Conservation (phyloP, 2,888 invertebrate genomes). For the Gerris lacustris region DNA sequence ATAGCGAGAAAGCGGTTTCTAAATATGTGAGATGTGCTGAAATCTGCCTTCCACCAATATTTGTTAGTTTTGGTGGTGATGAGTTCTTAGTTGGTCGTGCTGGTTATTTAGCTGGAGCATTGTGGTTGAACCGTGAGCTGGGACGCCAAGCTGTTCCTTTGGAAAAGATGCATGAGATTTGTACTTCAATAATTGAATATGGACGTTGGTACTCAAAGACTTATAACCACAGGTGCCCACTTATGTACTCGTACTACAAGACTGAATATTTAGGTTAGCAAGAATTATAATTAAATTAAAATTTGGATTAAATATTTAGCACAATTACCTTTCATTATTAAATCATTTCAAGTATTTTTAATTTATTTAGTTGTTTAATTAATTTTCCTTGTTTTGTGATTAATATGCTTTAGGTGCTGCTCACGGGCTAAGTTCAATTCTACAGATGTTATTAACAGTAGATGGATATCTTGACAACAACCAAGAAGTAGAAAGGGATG, state of each 20-base stretch:
- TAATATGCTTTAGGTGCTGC: conserved; percentile 40
- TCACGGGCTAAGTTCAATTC: conserved; percentile 50
- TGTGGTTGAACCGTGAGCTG: conserved; percentile 55
- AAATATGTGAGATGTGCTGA: too few species aligned
- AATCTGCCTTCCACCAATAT: conserved; percentile 34
- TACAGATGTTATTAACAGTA: conserved; percentile 46
- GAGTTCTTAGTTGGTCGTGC: conserved; percentile 76
- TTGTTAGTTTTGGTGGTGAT: conserved; percentile 56
- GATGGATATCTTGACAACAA: conserved; percentile 34
- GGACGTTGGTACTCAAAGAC: conserved; percentile 54
- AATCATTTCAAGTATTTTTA: too few species aligned
- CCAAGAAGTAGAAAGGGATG: conserved; percentile 43
- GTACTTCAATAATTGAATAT: conserved; percentile 55
- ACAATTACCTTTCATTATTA: too few species aligned
- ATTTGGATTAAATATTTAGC: too few species aligned
- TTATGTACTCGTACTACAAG: conserved; percentile 68
- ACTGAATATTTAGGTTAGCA: conserved; percentile 56
- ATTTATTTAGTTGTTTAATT: not conserved
- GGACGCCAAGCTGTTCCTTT: conserved; percentile 39
- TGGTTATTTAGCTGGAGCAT: conserved; percentile 64
- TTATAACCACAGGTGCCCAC: conserved; percentile 48
- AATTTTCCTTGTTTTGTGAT: not conserved
- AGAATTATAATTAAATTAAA: too few species aligned
- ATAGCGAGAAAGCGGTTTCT: too few species aligned
- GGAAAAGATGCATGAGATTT: conserved; percentile 49